phyloP scores from a whole-genome alignment of 2,888 invertebrate genomes.

The Trypoxylon attenuatum region DNA sequence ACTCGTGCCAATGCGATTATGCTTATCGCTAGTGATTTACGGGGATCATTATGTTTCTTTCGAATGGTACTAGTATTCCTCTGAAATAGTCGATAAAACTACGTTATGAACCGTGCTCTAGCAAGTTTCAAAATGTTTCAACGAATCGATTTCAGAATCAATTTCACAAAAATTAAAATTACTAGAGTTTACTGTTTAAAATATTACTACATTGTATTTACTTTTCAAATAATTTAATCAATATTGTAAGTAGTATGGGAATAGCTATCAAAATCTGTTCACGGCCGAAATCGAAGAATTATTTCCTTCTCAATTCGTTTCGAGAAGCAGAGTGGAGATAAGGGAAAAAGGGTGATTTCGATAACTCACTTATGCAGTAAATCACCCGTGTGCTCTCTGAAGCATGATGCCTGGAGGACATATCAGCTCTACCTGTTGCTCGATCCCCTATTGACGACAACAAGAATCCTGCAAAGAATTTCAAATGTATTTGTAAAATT shows the following conservation, averaged over 20 bases:
- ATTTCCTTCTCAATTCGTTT: slow-evolving; percentile 32
- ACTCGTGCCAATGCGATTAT: slow-evolving; percentile 15
- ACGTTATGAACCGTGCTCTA: no score
- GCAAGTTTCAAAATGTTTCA: no score
- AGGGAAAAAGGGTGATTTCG: slow-evolving; percentile 42
- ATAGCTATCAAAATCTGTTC: no score
- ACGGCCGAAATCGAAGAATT: slow-evolving; percentile 23
- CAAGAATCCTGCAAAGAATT: slow-evolving; percentile 53
- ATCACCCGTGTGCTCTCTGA: slow-evolving; percentile 55
- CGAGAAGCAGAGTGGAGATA: slow-evolving; percentile 12
- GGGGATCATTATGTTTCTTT: no score
- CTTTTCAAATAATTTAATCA: no score
- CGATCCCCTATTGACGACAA: slow-evolving; percentile 54
- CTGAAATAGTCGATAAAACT: no score
- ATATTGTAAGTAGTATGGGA: no score
- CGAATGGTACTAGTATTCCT: no score
- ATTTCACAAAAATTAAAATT: no score
- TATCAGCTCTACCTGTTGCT: slow-evolving; percentile 71
- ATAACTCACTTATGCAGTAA: slow-evolving; percentile 57
- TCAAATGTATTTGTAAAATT: slow-evolving; percentile 15
- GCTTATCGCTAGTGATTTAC: neutral
- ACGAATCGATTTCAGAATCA: no score
- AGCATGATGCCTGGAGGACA: slow-evolving; percentile 62
- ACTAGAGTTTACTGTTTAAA: no score
- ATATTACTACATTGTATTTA: no score